phyloP scores from a whole-genome alignment of 2,113 vertebrate genomes.

The Lagopus muta region DNA sequence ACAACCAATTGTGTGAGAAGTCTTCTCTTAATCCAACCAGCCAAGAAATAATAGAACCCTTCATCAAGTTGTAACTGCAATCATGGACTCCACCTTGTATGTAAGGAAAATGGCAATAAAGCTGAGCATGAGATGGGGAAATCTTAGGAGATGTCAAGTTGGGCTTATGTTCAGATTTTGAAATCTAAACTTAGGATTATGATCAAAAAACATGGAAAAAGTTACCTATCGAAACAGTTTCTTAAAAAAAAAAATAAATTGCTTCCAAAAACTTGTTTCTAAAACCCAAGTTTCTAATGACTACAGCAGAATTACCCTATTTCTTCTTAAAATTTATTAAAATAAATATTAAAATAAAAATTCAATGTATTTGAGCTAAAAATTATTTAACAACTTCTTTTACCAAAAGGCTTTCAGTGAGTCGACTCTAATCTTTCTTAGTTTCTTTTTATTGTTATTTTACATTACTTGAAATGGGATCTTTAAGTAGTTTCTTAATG shows the following conservation, averaged over 20 bases:
- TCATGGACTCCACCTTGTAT: not conserved
- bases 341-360: not conserved
- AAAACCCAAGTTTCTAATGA: not conserved
- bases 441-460: slow-evolving; percentile 51
- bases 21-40: not conserved
- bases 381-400: slow-evolving; percentile 30
- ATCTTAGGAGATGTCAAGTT: not conserved
- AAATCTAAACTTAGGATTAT: not conserved
- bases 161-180: not conserved
- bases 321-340: slow-evolving; percentile 5
- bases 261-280: not conserved
- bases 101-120: not conserved
- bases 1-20: not conserved
- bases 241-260: not conserved
- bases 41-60: not conserved
- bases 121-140: not conserved
- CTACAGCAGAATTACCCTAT: not conserved
- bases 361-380: slow-evolving; percentile 21
- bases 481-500: slow-evolving; percentile 51
- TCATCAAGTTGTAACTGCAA: not conserved
- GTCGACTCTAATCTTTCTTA: slow-evolving; percentile 1
- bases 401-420: not conserved
- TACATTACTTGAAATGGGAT: slow-evolving; percentile 47
- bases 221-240: not conserved
- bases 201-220: not conserved